Conservation (phyloP, 2,113 vertebrate species). For the Cyphomyrus plagiostoma region DNA sequence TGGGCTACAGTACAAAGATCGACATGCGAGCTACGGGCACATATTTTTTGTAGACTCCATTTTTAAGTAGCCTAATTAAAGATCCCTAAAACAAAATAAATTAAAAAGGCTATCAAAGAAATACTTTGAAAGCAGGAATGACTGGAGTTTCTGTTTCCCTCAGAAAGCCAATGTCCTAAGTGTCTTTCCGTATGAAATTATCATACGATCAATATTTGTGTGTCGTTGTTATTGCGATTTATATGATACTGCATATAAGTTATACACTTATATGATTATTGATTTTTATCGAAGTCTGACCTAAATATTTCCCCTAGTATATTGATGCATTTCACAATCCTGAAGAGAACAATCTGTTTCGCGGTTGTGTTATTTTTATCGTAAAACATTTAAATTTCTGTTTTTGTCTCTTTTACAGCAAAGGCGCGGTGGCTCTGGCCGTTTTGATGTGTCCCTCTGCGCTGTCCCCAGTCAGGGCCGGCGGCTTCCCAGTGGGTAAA, state of each 20-base stretch:
- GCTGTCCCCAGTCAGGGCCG: constrained; percentile 79
- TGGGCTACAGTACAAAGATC: background rate
- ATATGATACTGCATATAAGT: background rate
- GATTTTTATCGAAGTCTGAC: background rate
- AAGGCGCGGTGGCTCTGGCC: constrained; percentile 42
- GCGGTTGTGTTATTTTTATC: background rate
- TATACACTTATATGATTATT: background rate
- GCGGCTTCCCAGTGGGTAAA: constrained; percentile 67
- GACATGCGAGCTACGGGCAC: background rate
- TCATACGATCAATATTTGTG: background rate
- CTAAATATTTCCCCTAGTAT: background rate
- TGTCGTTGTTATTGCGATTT: background rate
- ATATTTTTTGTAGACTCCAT: background rate
- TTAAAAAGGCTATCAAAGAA: background rate
- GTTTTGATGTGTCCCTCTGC: constrained; percentile 95
- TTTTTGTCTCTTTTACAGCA: background rate
- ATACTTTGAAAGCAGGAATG: background rate
- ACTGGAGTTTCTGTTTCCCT: background rate
- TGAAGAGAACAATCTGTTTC: background rate
- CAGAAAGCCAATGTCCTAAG: background rate
- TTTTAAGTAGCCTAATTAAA: background rate
- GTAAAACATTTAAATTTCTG: background rate
- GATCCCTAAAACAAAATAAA: background rate
- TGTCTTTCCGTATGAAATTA: background rate
- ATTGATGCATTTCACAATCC: background rate